Evolutionary conservation across 2,113 vertebrate species (phyloP), one percentile per base, ranked within the genome.

Genomic region (Scomber colias): DNA sequence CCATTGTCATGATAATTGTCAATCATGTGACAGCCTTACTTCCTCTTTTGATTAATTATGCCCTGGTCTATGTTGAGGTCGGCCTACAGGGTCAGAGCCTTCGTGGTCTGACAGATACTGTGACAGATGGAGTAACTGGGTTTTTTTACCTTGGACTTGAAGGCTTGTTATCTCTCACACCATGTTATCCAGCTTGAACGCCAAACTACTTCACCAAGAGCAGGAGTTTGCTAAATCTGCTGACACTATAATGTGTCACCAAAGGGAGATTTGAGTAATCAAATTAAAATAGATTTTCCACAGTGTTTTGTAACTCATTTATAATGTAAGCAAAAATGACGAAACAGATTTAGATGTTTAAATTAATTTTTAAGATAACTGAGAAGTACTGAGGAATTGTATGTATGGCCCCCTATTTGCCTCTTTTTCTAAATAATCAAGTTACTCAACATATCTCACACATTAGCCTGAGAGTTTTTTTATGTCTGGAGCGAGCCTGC

Each of bases 131-230:
- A 84, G 82, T 83, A 21, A 21, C 80, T 64, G 64, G 78, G 80
- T 90, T 83, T 86, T 86, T 88, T 88, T 90, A 91, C 80, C 79
- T 86, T 86, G 82, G 75, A 89, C 87, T 85, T 87, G 83, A 87
- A 87, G 65, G 81, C 87, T 74, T 79, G 81, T 87, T 86, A 88
- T 82, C 75, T 57, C 79, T 77, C 83, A 72, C 72, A 77, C 61
- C 65, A 67, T 71, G 75, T 61, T 45, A 77, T 71, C 66, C 66
- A 19, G 46, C 44, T 71, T 62, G 59, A 54, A 73, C 31, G 64
- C 30, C 76, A 79, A 76, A 77, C 63, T 71, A 69, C 79, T 75
- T 77, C n/a, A 68, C 31, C 6, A 61, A 73, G 56, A 85, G 67
- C 62, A 68, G 55, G 57, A 48, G 27, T 64, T 80, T 64, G 69